Evolutionary conservation across 2,888 invertebrate genomes (phyloP).

Genomic region (Mactromeris polynyma): DNA sequence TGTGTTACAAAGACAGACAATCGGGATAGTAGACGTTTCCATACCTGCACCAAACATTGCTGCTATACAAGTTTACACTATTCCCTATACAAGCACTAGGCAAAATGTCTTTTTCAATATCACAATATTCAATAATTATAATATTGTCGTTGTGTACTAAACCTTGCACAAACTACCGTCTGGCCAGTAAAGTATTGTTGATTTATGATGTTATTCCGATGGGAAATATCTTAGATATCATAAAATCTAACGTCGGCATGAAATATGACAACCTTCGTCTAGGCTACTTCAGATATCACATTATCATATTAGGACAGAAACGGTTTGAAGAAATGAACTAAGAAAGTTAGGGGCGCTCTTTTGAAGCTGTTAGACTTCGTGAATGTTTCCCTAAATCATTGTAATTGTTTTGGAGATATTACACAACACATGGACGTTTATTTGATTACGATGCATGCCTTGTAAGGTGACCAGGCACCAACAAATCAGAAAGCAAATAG

Average conservation of each 20-base stretch:
- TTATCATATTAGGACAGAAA: background rate
- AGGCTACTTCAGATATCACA: background rate
- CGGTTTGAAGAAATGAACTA: background rate
- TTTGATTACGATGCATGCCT: too few species aligned
- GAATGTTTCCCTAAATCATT: background rate
- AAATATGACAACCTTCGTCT: slow-evolving; percentile 14
- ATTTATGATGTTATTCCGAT: background rate
- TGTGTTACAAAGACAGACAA: too few species aligned
- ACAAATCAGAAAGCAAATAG: too few species aligned
- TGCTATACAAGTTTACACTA: too few species aligned
- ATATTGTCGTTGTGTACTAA: background rate
- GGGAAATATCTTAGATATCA: background rate
- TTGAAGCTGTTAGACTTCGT: background rate
- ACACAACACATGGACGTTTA: too few species aligned
- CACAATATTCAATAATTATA: too few species aligned
- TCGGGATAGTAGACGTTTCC: too few species aligned
- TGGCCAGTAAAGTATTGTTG: background rate
- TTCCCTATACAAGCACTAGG: too few species aligned
- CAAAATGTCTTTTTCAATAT: too few species aligned
- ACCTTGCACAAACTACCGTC: background rate
- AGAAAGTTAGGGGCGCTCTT: background rate
- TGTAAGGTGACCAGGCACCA: too few species aligned
- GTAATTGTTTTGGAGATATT: background rate
- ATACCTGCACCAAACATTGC: too few species aligned
- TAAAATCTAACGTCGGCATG: background rate